Conservation (phyloP, 2,797 vertebrate species). For the Huso huso region DNA sequence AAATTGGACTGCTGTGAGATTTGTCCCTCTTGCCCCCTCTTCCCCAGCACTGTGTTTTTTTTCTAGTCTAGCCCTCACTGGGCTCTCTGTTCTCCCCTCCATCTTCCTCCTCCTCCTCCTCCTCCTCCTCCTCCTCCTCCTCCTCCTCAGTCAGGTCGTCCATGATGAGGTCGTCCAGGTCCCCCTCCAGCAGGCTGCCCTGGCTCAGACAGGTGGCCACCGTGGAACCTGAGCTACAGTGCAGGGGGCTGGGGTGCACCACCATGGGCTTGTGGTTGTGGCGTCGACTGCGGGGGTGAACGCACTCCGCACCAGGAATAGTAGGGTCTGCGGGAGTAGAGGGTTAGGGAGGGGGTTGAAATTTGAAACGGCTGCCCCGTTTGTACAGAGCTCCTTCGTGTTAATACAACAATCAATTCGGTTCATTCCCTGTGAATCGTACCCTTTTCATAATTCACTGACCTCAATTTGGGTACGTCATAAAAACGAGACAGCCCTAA, state of each 20-base stretch:
- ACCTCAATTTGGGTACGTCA: too few species aligned
- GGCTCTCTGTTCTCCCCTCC: constrained; percentile 6
- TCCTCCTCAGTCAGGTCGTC: constrained; percentile 51
- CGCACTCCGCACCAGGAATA: constrained; percentile 52
- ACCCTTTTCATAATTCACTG: too few species aligned
- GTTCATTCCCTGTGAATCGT: too few species aligned
- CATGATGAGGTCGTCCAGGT: constrained; percentile 50
- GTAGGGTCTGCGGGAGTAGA: constrained; percentile 45
- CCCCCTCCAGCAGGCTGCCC: constrained; percentile 42
- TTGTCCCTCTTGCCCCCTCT: too few species aligned
- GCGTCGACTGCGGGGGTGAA: constrained; percentile 56
- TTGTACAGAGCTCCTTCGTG: too few species aligned
- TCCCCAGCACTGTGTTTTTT: too few species aligned
- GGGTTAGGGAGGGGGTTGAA: not conserved
- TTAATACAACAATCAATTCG: too few species aligned
- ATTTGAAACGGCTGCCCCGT: not conserved
- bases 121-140: constrained; percentile 30
- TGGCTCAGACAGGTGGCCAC: constrained; percentile 67
- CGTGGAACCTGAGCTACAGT: constrained; percentile 62
- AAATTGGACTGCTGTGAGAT: too few species aligned
- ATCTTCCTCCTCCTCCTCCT: too few species aligned
- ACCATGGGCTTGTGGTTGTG: constrained; percentile 51
- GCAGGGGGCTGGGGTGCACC: constrained; percentile 46
- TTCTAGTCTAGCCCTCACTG: not conserved
- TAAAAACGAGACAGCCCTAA: too few species aligned